These are phyloP conservation scores for Choreutis nemorana DNA, from an alignment of 2,888 invertebrate genomes.

Conservation along the genomic window DNA sequence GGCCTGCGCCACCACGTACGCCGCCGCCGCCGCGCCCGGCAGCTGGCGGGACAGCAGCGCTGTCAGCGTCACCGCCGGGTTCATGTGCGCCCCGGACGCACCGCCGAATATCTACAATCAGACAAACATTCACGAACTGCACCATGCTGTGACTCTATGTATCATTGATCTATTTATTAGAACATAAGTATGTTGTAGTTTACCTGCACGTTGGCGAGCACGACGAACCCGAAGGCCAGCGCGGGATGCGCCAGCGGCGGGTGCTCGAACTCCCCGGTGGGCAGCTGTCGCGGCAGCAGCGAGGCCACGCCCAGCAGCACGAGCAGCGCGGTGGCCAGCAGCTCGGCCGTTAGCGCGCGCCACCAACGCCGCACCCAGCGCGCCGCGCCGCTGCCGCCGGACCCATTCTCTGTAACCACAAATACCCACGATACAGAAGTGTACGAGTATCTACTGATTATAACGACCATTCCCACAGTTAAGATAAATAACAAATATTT, in stretches of 20 bases:
- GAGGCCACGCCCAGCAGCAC: conserved; percentile 40
- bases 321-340: conserved; percentile 42
- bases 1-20: conserved; percentile 32
- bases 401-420: neutral
- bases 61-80: conserved; percentile 78
- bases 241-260: conserved; percentile 35
- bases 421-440: no score
- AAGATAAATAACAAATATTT: no score
- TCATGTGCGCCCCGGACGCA: conserved; percentile 79
- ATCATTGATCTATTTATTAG: no score
- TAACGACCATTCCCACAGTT: neutral
- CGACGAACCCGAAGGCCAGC: conserved; percentile 41
- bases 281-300: conserved; percentile 16
- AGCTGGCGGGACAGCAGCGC: conserved; percentile 65
- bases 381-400: conserved; percentile 12
- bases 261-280: conserved; percentile 11
- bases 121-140: no score
- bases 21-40: conserved; percentile 27
- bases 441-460: neutral
- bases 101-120: no score
- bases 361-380: conserved; percentile 32
- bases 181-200: no score
- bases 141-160: no score
- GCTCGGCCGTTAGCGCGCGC: conserved; percentile 42
- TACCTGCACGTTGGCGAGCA: conserved; percentile 31